Evolutionary conservation across 1,140 invertebrate genomes (phyloP).

Genomic region (Brachystomella parvula): DNA sequence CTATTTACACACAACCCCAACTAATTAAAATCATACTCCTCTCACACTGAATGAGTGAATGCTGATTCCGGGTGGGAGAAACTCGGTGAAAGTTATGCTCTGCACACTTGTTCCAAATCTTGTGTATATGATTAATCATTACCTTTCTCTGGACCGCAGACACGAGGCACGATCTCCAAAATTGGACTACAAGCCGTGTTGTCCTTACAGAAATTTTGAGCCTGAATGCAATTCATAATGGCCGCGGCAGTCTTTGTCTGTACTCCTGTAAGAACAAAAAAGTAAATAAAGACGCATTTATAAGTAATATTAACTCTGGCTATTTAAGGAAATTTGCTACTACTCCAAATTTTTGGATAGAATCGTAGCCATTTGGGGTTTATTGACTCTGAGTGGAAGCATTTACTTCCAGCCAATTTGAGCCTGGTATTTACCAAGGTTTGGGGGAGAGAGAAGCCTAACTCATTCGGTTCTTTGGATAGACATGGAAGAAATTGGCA

Average conservation of each 20-base stretch:
- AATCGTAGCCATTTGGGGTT: too few species aligned
- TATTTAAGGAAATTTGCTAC: too few species aligned
- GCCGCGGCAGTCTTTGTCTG: slow-evolving; percentile 63
- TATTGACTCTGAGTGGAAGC: slow-evolving; percentile 3
- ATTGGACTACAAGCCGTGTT: slow-evolving; percentile 78
- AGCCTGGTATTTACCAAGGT: not conserved
- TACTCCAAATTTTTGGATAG: too few species aligned
- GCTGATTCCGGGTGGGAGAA: too few species aligned
- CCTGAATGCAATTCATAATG: slow-evolving; percentile 73
- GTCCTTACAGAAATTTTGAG: slow-evolving; percentile 73
- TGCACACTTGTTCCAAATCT: not conserved
- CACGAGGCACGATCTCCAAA: slow-evolving; percentile 74
- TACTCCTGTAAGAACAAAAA: slow-evolving; percentile 53
- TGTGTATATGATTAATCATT: slow-evolving; percentile 40
- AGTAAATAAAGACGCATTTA: too few species aligned
- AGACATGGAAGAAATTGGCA: too few species aligned
- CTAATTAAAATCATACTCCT: too few species aligned
- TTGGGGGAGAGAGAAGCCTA: not conserved
- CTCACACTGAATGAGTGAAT: too few species aligned
- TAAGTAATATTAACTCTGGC: too few species aligned
- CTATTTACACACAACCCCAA: too few species aligned
- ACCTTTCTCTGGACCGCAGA: slow-evolving; percentile 81
- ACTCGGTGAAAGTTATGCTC: too few species aligned
- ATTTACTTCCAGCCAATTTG: not conserved
- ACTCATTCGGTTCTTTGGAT: too few species aligned